Conservation (phyloP, 2,797 vertebrate genomes). For the Acanthis flammea region DNA sequence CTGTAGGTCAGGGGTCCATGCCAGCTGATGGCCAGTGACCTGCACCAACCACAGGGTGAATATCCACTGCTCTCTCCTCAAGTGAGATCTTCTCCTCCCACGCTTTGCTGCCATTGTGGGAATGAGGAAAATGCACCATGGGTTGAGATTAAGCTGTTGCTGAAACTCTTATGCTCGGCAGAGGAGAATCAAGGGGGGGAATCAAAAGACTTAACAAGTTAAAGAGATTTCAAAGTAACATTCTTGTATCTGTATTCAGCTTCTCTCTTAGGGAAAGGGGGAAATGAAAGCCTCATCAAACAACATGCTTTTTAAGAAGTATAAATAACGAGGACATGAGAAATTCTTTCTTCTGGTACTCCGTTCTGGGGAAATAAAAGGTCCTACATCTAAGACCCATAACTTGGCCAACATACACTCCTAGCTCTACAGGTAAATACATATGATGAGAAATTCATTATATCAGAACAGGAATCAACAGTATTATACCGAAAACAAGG, state of each 20-base stretch:
- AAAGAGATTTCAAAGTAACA: neutral
- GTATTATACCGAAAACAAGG: neutral
- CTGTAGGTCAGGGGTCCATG: neutral
- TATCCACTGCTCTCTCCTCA: neutral
- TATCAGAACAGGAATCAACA: neutral
- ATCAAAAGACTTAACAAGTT: neutral
- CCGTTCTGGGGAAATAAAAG: rapidly evolving
- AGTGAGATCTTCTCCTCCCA: neutral
- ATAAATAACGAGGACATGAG: neutral
- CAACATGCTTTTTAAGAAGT: neutral
- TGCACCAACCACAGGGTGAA: neutral
- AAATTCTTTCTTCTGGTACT: neutral
- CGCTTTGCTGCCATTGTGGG: neutral
- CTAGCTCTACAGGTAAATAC: neutral
- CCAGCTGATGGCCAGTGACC: neutral
- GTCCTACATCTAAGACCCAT: neutral
- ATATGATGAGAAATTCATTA: neutral
- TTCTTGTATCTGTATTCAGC: neutral
- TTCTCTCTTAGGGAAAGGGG: neutral
- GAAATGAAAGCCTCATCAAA: neutral
- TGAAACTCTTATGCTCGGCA: neutral
- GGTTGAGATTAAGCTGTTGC: neutral
- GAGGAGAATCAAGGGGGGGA: neutral
- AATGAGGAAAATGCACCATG: neutral
- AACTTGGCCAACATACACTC: neutral